phyloP scores from a whole-genome alignment of 92 coral and sea anemone species.

The Porites divaricata region DNA sequence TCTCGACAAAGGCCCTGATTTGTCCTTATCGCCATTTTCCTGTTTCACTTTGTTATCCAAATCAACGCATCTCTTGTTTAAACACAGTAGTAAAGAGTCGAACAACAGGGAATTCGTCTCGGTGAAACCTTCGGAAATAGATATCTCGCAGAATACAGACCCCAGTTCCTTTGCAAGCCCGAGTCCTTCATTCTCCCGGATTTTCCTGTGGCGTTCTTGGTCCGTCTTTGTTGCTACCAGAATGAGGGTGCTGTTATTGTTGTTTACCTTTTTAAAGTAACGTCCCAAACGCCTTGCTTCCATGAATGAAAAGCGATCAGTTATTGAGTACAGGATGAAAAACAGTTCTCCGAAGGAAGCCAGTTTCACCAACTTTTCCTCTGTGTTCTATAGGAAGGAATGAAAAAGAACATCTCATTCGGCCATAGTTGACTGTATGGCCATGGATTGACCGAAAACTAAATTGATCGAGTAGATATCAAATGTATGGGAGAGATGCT shows the following conservation, averaged over 20 bases:
- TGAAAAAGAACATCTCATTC: background rate
- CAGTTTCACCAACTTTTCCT: constrained; percentile 52
- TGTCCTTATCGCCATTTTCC: constrained; percentile 42
- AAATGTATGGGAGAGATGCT: no score
- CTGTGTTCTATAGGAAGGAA: constrained; percentile 58
- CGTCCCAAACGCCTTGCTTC: constrained; percentile 66
- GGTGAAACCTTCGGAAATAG: constrained; percentile 67
- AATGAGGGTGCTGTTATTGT: constrained; percentile 14
- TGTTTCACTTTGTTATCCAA: constrained; percentile 51
- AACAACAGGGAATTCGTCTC: constrained; percentile 51
- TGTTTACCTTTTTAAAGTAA: constrained; percentile 27
- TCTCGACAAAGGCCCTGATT: constrained; percentile 21
- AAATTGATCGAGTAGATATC: no score
- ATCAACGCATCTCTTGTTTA: constrained; percentile 29
- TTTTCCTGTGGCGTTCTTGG: constrained; percentile 63
- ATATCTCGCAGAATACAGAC: constrained; percentile 73
- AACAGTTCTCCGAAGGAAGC: constrained; percentile 64
- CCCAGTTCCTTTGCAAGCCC: constrained; percentile 63
- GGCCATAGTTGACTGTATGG: no score
- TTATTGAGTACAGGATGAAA: constrained; percentile 78
- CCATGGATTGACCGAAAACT: no score
- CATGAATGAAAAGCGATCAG: constrained; percentile 60
- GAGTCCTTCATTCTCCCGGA: constrained; percentile 59
- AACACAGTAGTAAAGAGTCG: constrained; percentile 39
- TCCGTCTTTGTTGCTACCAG: constrained; percentile 81